Evolutionary conservation across 2,888 invertebrate genomes (phyloP), one percentile per base, ranked within the genome.

Genomic region (Seira musarum): DNA sequence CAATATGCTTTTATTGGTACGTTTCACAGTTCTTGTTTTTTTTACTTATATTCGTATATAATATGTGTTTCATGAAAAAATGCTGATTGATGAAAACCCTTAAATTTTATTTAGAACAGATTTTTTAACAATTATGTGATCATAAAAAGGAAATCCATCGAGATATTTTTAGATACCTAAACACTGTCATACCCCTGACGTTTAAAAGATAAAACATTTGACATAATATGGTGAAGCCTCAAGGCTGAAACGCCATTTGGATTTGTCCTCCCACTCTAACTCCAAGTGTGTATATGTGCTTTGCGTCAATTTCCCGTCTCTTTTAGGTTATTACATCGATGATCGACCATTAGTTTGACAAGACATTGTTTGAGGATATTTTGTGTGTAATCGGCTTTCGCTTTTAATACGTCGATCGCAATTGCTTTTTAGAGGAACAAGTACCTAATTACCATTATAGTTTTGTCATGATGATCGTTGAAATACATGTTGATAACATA

Each of bases 1-100:
- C 60, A 60, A 30, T 66, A 40, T 74, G 30, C 66, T 67, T 73
- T 15, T 25, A 21, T 75, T 75, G 75, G 75, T 75, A 75, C 75
- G 68, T 75, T 67, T 75, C 75, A 68, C 75, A 75, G 75, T 69
- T 69, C 53, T 57, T 24, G 60, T 60, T 21, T 60, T 60, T 57
- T 60, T 21, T 19, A 21, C 60, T 15, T 49, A 17, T 19, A 60
- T 60, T 60, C 60, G 60, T 60, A 60, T 60, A 60, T 21, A 21
- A 60, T 60, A 21, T 60, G 60, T 60, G 10, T 22, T 21, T 21
- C 21, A 60, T 21, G 22, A 49, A 49, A 49, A 49, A 49, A 49
- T 13, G 49, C 3, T n/a, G 17, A 49, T 49, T 49, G 49, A n/a
- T n/a, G 49, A 60, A 60, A 60, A 60, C 22, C 60, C 60, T 30